phyloP scores from a whole-genome alignment of 2,888 invertebrate species.

The Zootermopsis nevadensis region DNA sequence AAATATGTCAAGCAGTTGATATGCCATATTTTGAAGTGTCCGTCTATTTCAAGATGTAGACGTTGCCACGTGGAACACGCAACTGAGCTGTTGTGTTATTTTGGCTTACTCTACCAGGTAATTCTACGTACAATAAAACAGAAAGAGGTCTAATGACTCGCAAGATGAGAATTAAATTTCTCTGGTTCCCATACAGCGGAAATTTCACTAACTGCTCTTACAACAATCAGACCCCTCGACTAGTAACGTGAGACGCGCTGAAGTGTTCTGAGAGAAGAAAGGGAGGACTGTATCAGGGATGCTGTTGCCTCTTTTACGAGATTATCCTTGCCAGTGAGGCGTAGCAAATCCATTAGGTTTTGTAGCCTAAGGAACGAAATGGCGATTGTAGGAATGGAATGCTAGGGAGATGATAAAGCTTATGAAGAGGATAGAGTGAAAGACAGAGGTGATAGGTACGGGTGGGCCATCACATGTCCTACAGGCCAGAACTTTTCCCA shows the following conservation, averaged over 20 bases:
- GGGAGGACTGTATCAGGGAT: neutral
- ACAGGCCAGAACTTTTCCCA: neutral
- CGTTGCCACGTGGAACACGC: neutral
- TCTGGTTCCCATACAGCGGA: neutral
- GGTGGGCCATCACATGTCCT: neutral
- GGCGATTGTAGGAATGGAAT: neutral
- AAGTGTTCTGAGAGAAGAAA: neutral
- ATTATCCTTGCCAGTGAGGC: conserved; percentile 24
- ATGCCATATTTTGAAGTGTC: no score
- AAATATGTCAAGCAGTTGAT: no score
- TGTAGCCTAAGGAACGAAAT: neutral
- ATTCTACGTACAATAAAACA: neutral
- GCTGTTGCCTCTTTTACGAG: conserved; percentile 13
- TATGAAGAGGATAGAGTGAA: neutral
- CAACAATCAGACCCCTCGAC: conserved; percentile 5
- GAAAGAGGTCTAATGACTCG: neutral
- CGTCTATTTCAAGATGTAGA: neutral
- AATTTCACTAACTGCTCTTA: neutral
- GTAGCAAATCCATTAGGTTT: conserved; percentile 11
- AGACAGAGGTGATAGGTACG: neutral
- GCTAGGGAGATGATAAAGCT: neutral
- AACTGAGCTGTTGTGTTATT: neutral
- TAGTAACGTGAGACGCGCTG: neutral
- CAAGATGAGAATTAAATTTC: neutral
- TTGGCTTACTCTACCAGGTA: neutral